Evolutionary conservation across 2,888 invertebrate genomes (phyloP), one percentile per base, ranked within the genome.

Genomic region (Eueremaeus valkanovi): DNA sequence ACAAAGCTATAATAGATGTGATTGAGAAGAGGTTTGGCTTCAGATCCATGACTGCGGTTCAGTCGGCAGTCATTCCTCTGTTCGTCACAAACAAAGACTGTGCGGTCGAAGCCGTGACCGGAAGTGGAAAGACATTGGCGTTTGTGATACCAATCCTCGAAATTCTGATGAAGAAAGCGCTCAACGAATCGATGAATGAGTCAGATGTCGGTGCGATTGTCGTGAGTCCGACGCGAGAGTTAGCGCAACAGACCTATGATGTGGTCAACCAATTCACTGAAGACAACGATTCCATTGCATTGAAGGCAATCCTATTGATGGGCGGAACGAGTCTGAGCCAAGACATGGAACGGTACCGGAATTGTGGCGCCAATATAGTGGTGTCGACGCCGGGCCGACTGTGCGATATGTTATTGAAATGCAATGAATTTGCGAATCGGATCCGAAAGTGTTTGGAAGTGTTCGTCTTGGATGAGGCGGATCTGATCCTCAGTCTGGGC

Each of bases 101-200:
- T 18, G 95, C 94, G 0, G 98, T 93, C 0, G 97, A 99, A 85
- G 98, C 99, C 3, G 94, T 98, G 0, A 99, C 99, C 0, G 99
- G 99, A 3, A 97, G 97, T 78, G 99, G 99, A 21, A 99, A 99
- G 85, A 99, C 98, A 0, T 84, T 99, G 51, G 95, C 98, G 0
- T 99, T 98, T 84, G 85, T 98, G 16, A 89, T 99, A 61, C 99
- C 99, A 0, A 83, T 95, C 81, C 81, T 99, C 72, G 93, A 98
- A 85, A 89, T 95, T 81, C 84, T 99, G 72, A 85, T 85, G 81
- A 85, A 85, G 80, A 81, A 82, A 77, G 81, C 82, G 80, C 85
- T 86, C 80, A 81, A 82, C 76, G 81, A 83, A 80, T 85, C 86
- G 0, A 88, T 92, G 86, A 88, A 88, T 76, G 87, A 88, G 79